Conservation (phyloP, 2,113 vertebrate species). For the Hippocampus zosterae region DNA sequence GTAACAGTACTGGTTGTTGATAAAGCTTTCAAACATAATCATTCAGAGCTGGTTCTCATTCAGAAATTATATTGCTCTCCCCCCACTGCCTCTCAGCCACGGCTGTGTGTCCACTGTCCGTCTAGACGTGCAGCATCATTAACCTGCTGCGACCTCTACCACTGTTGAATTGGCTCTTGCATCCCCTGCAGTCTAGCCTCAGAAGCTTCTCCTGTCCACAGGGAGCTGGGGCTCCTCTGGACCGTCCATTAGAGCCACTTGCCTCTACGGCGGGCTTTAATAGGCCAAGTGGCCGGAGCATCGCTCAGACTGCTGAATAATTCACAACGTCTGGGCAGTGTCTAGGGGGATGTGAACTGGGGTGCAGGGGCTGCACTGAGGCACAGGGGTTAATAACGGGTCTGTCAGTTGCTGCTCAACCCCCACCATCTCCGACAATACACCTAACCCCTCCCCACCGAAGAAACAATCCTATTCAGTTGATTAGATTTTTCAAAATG, state of each 20-base stretch:
- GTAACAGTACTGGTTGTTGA: constrained; percentile 41
- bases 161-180: constrained; percentile 82
- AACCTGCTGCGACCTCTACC: constrained; percentile 69
- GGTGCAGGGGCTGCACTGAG: constrained; percentile 67
- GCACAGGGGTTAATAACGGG: constrained; percentile 98
- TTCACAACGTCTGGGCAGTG: constrained; percentile 80
- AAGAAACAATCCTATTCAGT: constrained; percentile 98
- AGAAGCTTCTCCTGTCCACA: constrained; percentile 45
- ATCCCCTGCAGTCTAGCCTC: constrained; percentile 64
- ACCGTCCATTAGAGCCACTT: constrained; percentile 80
- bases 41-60: constrained; percentile 34
- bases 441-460: constrained; percentile 68
- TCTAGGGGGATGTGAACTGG: constrained; percentile 66
- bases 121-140: constrained; percentile 76
- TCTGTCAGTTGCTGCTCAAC: constrained; percentile 88
- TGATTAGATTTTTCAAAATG: constrained; percentile 99
- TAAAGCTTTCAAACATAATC: constrained; percentile 45
- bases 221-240: constrained; percentile 63
- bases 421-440: constrained; percentile 66
- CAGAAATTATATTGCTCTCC: constrained; percentile 44
- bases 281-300: constrained; percentile 77
- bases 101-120: constrained; percentile 56
- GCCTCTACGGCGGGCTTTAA: constrained; percentile 72
- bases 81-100: constrained; percentile 43
- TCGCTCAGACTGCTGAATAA: constrained; percentile 89